Base-by-base conservation (phyloP, 2,888 invertebrate species). In the Hoplodrina ambigua region DNA sequence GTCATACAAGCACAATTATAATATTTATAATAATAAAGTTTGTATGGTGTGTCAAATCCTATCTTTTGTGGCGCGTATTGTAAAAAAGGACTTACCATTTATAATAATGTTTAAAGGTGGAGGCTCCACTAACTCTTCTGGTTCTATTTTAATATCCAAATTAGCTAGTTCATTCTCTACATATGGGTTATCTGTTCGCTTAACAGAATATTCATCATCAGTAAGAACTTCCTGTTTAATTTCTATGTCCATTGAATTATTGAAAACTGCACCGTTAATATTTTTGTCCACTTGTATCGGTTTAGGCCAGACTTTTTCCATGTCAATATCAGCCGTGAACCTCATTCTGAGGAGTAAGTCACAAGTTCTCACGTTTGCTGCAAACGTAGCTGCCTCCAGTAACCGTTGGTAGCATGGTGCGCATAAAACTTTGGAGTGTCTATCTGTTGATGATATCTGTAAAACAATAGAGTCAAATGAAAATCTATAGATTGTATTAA, bases 111-210 rank as follows among this genome's bases (percentile, higher is more conserved):
- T 81, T 58, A 87, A 79, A 17, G 86, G 80, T 33, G 84, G 69
- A 20, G 87, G 87, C 20, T 88, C 87, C 1, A 85, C 83, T 41
- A 92, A 85, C 71, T 95, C 95, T 68, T 94, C 94, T 0, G 94
- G 94, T 79, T 95, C 95, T 58, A 93, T 86, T 80, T 95, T 95
- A 11, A 95, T 94, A n/a, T 94, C 94, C 63, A 92, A 61, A 72
- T 78, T 77, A 4, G 72, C 75, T 13, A 81, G 57, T 72, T 82
- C 78, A 6, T 37, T 17, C 6, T 78, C 83, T 46, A 33, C 58
- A 30, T 78, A 82, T 1, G 80, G 69, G 67, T 83, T 87, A 25
- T 87, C 85, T 54, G n/a, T 67, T 61, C 41, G 54, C 65, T 79
- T 74, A 6, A 57, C 11, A 37, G 85, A 83, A 78, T 87, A 83